Conservation (phyloP, 2,797 vertebrate genomes). For the Tamandua tetradactyla region DNA sequence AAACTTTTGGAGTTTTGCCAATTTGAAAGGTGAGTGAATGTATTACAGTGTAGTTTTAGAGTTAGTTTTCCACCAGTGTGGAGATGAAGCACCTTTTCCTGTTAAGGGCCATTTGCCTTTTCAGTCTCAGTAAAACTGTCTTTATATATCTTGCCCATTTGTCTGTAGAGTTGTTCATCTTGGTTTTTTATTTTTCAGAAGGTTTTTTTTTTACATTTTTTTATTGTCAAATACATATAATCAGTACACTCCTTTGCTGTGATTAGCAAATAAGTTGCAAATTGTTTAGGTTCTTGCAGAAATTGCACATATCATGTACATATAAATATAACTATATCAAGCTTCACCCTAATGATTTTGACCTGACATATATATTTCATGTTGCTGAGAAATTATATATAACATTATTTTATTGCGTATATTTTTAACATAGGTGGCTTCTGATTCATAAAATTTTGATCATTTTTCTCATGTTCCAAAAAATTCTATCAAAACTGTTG, state of each 20-base stretch:
- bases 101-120: not conserved
- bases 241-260: not conserved
- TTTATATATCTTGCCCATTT: not conserved
- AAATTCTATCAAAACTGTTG: not conserved
- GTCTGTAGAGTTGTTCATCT: not conserved
- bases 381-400: not conserved
- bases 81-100: not conserved
- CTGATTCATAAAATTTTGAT: not conserved
- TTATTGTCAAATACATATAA: no score
- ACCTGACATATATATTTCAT: not conserved
- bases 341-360: not conserved
- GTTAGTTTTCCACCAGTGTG: not conserved
- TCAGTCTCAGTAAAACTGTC: not conserved
- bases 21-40: not conserved
- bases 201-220: not conserved
- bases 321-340: not conserved
- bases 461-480: not conserved
- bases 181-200: not conserved
- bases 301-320: not conserved
- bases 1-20: not conserved
- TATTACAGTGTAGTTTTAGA: not conserved
- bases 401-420: not conserved
- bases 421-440: not conserved
- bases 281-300: not conserved
- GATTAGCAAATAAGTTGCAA: not conserved